Evolutionary conservation across 2,888 invertebrate species (phyloP), one percentile per base, ranked within the genome.

Genomic region (Sericinus montela): DNA sequence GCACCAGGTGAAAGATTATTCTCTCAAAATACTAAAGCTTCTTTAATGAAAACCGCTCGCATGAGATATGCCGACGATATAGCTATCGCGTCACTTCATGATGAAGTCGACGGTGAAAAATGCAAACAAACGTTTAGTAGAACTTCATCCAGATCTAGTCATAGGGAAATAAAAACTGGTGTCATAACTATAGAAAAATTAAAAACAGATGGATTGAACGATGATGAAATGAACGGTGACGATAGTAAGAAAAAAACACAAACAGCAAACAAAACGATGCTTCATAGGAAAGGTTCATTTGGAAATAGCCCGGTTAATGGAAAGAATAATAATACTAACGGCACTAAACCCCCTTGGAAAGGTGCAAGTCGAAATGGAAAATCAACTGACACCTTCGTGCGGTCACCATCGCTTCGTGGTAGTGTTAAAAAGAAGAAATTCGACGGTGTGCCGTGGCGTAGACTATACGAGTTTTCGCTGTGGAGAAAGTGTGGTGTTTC

Each of bases 1-100:
- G 83, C 88, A 58, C 84, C 89, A 0, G 86, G 88, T 45, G 88
- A 89, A 56, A 80, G 92, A 29, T 67, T 92, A 32, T 91, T 91
- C 58, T 75, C 89, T 10, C 90, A 90, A 53, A 88, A 89, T 25
- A 92, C 92, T 1, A 91, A 89, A 70, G 90, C 92, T 0, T 91
- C 91, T 1, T 69, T 89, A 34, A 91, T 92, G 69, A 92, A 92
- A 69, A 91, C 91, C 0, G 90, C 90, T 13, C 90, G 91, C 32
- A 91, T 91, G 91, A 71, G 91, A 53, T 91, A 91, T 54, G 75
- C 90, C 39, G 91, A 91, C 51, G 91, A 90, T 49, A 81, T 76
- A 34, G 68, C 72, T 2, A 70, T 80, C 52, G 69, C 75, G 1
- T 61, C 75, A 5, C 51, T 74, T 3, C 76, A 79, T 35, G 88